Percentiles rank a stretch among this genome's conserved stretches.
phyloP scores from a whole-genome alignment of 2,888 invertebrate species.

The Tetranychus truncatus region DNA sequence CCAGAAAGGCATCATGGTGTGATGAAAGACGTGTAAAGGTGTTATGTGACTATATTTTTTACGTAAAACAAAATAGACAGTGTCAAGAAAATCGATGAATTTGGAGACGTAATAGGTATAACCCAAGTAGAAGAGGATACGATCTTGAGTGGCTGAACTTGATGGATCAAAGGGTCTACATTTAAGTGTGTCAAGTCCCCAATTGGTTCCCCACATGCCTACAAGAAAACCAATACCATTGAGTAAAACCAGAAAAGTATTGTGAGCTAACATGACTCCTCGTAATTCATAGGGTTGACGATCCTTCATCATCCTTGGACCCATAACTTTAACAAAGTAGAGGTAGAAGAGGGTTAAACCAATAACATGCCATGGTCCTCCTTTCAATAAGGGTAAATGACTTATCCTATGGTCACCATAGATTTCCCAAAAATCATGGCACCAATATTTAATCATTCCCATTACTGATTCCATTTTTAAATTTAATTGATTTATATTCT shows the following conservation, averaged over 20 bases:
- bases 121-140: slow-evolving; percentile 8
- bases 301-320: slow-evolving; percentile 26
- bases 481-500: not conserved
- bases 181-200: not conserved
- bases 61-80: slow-evolving; percentile 22
- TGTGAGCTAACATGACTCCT: slow-evolving; percentile 24
- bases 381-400: slow-evolving; percentile 16
- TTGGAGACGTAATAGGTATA: slow-evolving; percentile 20
- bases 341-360: slow-evolving; percentile 26
- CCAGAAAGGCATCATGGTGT: slow-evolving; percentile 20
- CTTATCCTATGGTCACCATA: slow-evolving; percentile 17
- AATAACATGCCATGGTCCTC: slow-evolving; percentile 26
- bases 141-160: not conserved
- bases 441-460: slow-evolving; percentile 8
- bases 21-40: slow-evolving; percentile 22
- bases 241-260: slow-evolving; percentile 24
- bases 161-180: slow-evolving; percentile 8
- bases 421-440: slow-evolving; percentile 18
- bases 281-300: slow-evolving; percentile 26
- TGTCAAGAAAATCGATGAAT: slow-evolving; percentile 22
- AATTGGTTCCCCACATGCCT: slow-evolving; percentile 4
- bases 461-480: slow-evolving; percentile 1
- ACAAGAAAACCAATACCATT: slow-evolving; percentile 5
- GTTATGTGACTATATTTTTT: slow-evolving; percentile 21
- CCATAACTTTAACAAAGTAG: slow-evolving; percentile 27